Percentiles rank a stretch among this genome's conserved stretches.
Conservation (phyloP, 2,888 invertebrate species). For the Apamea crenata region DNA sequence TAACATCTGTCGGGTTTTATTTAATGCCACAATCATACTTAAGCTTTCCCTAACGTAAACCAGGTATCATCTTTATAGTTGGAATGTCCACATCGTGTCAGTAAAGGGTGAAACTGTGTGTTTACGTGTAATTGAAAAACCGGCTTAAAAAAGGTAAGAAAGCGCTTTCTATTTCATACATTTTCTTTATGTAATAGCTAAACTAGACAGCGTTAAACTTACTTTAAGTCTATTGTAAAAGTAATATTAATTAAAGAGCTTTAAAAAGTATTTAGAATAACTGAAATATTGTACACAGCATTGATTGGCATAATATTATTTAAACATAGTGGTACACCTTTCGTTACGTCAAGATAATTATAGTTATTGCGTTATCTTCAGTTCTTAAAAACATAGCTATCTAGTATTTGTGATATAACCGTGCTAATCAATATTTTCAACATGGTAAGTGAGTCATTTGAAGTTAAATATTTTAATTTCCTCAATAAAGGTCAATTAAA, state of each 20-base stretch:
- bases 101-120: constrained; percentile 37
- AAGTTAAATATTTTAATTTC: not conserved
- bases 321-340: constrained; percentile 14
- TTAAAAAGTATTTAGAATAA: not conserved
- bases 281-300: constrained; percentile 28
- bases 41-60: not conserved
- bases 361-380: constrained; percentile 53
- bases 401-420: constrained; percentile 45
- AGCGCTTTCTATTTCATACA: constrained; percentile 58
- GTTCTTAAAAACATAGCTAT: constrained; percentile 11
- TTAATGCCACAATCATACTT: constrained; percentile 30
- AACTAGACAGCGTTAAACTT: constrained; percentile 20
- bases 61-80: constrained; percentile 25
- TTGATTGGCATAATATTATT: not conserved
- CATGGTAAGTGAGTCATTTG: constrained; percentile 42
- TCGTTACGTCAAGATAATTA: constrained; percentile 59
- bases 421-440: constrained; percentile 31
- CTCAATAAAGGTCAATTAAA: not conserved
- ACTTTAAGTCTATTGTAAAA: constrained; percentile 3
- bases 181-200: constrained; percentile 29
- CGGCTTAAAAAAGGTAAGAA: constrained; percentile 69
- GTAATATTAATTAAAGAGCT: not conserved
- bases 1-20: constrained; percentile 26
- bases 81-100: constrained; percentile 55
- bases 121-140: constrained; percentile 64